These are phyloP conservation scores for Semicossyphus pulcher DNA, from an alignment of 2,113 vertebrate species.

Conservation along the genomic window DNA sequence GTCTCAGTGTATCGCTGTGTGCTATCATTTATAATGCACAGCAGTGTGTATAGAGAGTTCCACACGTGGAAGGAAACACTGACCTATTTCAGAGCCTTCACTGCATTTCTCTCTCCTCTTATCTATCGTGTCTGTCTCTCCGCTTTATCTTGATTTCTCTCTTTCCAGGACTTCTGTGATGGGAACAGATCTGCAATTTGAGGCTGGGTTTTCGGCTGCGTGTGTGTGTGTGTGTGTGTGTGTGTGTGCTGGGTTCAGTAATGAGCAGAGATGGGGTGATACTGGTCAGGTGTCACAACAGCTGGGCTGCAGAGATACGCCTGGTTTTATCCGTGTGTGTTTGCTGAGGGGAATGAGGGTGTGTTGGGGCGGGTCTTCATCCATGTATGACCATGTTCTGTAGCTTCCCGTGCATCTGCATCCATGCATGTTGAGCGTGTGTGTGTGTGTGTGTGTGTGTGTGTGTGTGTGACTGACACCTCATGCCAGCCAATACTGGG, in stretches of 20 bases:
- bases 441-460: constrained; percentile 17
- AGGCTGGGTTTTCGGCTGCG: constrained; percentile 9
- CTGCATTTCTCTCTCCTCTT: not conserved
- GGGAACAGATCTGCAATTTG: constrained; percentile 35
- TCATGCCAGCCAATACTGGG: constrained; percentile 20
- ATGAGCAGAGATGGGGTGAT: constrained; percentile 28
- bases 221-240: not conserved
- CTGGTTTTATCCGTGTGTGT: not conserved
- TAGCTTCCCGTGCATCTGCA: constrained; percentile 10
- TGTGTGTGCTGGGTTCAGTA: constrained; percentile 1
- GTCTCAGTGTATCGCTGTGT: constrained; percentile 10
- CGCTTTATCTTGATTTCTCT: not conserved
- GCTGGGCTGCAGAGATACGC: constrained; percentile 20
- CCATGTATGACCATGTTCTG: constrained; percentile 14
- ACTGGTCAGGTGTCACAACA: constrained; percentile 26
- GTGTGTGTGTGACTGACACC: constrained; percentile 46
- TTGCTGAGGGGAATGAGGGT: not conserved
- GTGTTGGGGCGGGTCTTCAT: constrained; percentile 16
- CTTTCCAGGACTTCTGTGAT: not conserved
- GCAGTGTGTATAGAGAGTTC: constrained; percentile 2
- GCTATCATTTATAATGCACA: constrained; percentile 45
- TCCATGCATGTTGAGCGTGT: constrained; percentile 8
- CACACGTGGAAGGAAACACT: constrained; percentile 18
- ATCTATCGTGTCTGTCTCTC: too few species aligned
- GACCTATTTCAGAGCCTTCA: constrained; percentile 41